These are phyloP conservation scores for Drosophila kurseongensis DNA, from an alignment of 1,140 invertebrate species.

Conservation along the genomic window DNA sequence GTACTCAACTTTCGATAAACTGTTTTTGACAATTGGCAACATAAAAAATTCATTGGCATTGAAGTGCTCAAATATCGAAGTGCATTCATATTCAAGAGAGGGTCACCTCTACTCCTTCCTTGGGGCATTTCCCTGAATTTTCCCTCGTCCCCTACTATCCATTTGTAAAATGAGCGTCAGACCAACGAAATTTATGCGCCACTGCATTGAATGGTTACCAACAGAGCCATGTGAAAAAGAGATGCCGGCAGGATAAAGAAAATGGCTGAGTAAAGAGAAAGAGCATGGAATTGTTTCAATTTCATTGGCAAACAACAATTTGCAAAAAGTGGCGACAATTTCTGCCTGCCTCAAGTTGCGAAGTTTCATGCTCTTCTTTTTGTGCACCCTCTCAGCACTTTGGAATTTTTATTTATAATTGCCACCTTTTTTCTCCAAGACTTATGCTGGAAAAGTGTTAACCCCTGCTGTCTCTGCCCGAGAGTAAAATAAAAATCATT, in stretches of 20 bases:
- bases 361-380: neutral
- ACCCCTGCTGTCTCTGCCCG: constrained; percentile 11
- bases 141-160: neutral
- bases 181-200: constrained; percentile 65
- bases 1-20: constrained; percentile 2
- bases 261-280: constrained; percentile 34
- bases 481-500: constrained; percentile 58
- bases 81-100: constrained; percentile 14
- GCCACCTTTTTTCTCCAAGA: constrained; percentile 35
- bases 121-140: constrained; percentile 1
- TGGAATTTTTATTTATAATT: constrained; percentile 80
- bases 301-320: constrained; percentile 73
- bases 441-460: constrained; percentile 55
- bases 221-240: constrained; percentile 12
- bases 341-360: constrained; percentile 27
- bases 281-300: constrained; percentile 69
- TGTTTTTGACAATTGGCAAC: constrained; percentile 7
- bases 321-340: constrained; percentile 70
- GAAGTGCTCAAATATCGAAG: constrained; percentile 42
- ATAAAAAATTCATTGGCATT: constrained; percentile 40
- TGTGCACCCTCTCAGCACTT: constrained; percentile 16
- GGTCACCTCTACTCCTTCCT: neutral
- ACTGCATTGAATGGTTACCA: constrained; percentile 53
- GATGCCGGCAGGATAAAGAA: constrained; percentile 1
- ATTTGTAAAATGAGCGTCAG: constrained; percentile 38